Evolutionary conservation across 2,113 vertebrate species (phyloP), one percentile per base, ranked within the genome.

Genomic region (Apus apus): DNA sequence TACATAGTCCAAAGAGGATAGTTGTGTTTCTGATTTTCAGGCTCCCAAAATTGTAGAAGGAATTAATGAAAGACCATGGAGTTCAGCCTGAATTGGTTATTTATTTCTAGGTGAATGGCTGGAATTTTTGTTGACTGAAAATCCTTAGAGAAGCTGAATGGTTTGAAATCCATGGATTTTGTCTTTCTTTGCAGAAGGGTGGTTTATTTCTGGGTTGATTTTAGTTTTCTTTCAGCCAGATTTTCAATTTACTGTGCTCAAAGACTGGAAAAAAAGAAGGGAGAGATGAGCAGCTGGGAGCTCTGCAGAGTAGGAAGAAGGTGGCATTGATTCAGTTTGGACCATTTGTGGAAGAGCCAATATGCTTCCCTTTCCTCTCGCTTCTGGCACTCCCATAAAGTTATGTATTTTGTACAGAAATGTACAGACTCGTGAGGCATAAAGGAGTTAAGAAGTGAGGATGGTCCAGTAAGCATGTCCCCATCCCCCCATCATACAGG

Each of bases 91-190:
- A 79, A 53, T 78, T 51, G 77, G 32, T n/a, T 90, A 38, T 45
- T 91, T 71, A 90, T 40, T 91, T 92, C 48, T 81, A 81, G 60
- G 53, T 77, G 68, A 90, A 81, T 81, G 45, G 15, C 68, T 92
- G 43, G 26, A 36, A 58, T 92, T 73, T 46, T 60, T 48, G 18
- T 75, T 70, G 56, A 25, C 26, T 86, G 57, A 76, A 87, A 70
- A 61, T 65, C 45, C 27, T 73, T 62, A 25, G 22, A 74, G 51
- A 57, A 73, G 26, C 17, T 20, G 78, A 60, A 61, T 65, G 14
- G 64, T 87, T 74, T 78, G 34, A 67, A 94, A 72, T 81, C 60
- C 15, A 38, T 34, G 8, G 15, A 65, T 70, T 82, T 82, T 86
- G 23, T 72, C 50, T 79, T 66, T 84, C 32, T 81, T 46, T 93